phyloP scores from a whole-genome alignment of 2,113 vertebrate species.

The Zingel zingel region DNA sequence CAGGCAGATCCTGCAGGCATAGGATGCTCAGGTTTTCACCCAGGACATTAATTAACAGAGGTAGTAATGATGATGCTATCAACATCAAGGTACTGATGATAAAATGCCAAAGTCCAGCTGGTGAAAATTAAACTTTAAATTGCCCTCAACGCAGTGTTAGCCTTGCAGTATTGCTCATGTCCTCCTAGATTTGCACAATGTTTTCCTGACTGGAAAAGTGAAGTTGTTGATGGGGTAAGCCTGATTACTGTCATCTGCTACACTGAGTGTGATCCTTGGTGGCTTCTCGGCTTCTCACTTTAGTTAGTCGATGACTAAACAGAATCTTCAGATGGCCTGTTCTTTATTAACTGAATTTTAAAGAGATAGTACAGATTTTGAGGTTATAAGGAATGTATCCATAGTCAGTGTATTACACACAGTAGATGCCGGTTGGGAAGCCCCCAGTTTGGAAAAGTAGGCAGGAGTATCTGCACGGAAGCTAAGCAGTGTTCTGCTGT shows the following conservation, averaged over 20 bases:
- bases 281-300: not conserved
- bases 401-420: too few species aligned
- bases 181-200: not conserved
- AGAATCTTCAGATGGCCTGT: not conserved
- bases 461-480: too few species aligned
- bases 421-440: too few species aligned
- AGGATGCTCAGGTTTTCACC: not conserved
- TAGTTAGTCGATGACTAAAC: not conserved
- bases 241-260: not conserved
- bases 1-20: not conserved
- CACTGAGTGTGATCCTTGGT: not conserved
- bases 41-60: not conserved
- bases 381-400: too few species aligned
- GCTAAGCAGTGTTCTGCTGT: too few species aligned
- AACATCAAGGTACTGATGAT: not conserved
- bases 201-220: not conserved
- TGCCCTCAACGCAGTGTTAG: not conserved
- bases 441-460: too few species aligned
- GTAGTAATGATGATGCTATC: not conserved
- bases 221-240: not conserved
- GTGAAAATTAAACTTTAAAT: slow-evolving; percentile 11
- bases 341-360: slow-evolving; percentile 5
- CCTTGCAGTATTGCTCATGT: not conserved
- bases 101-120: not conserved
- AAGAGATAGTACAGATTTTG: too few species aligned